phyloP scores from a whole-genome alignment of 2,113 vertebrate species.

The Alectura lathami region DNA sequence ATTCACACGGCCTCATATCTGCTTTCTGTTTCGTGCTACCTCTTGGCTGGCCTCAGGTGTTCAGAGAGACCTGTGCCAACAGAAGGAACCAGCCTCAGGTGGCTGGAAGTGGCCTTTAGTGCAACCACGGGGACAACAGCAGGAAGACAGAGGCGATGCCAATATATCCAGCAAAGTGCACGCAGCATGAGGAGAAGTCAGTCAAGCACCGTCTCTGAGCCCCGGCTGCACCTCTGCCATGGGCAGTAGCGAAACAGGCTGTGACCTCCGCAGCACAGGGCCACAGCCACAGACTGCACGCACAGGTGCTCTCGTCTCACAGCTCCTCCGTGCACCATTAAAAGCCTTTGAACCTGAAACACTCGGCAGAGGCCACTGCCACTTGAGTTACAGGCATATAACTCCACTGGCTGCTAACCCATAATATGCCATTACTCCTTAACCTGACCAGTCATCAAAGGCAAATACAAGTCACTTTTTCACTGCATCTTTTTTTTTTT shows the following conservation, averaged over 20 bases:
- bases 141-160: not conserved
- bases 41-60: not conserved
- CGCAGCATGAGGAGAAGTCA: accelerated
- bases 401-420: not conserved
- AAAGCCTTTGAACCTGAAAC: not conserved
- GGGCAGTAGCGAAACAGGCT: not conserved
- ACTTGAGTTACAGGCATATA: not conserved
- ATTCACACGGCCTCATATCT: not conserved
- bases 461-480: not conserved
- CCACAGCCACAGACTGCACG: not conserved
- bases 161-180: not conserved
- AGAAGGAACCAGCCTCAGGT: not conserved
- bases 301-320: not conserved
- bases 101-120: not conserved
- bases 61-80: not conserved
- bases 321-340: not conserved
- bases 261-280: not conserved
- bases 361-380: not conserved
- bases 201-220: not conserved
- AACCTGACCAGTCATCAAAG: not conserved
- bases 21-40: not conserved
- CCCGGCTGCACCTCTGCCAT: accelerated
- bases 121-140: not conserved
- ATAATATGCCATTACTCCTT: not conserved
- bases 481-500: not conserved